Percentiles rank a stretch among this genome's conserved stretches.
phyloP scores from a whole-genome alignment of 2,797 vertebrate genomes.

The Phyllotis vaccarum region DNA sequence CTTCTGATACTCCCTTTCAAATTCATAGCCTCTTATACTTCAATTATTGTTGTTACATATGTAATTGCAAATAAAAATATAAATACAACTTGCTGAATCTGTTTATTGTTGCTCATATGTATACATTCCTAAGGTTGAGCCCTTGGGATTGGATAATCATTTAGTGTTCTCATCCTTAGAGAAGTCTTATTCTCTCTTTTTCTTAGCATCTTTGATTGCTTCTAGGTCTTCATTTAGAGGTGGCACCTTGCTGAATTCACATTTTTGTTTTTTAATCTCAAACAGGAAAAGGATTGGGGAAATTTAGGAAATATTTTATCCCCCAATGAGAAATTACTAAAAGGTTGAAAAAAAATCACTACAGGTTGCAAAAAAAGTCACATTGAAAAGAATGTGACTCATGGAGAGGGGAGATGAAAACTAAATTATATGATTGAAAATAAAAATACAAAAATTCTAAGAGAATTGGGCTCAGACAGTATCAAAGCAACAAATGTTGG shows the following conservation, averaged over 20 bases:
- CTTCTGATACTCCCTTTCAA: not conserved
- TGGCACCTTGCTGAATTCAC: not conserved
- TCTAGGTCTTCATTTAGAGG: not conserved
- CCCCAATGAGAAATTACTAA: not conserved
- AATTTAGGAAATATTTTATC: not conserved
- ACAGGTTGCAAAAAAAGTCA: not conserved
- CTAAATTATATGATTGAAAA: not conserved
- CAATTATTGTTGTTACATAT: not conserved
- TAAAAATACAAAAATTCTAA: not conserved
- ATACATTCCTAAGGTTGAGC: not conserved
- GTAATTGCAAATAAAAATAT: not conserved
- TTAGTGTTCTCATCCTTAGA: too few species aligned
- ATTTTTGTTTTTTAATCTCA: not conserved
- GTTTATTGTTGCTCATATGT: not conserved
- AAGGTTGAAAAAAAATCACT: constrained; percentile 21
- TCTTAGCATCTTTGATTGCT: not conserved
- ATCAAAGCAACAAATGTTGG: not conserved
- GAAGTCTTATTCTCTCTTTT: not conserved
- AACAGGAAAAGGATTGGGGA: not conserved
- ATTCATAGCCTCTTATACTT: not conserved
- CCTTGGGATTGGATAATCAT: not conserved
- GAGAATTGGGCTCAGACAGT: constrained; percentile 17
- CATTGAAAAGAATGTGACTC: constrained; percentile 58
- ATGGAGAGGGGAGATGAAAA: not conserved
- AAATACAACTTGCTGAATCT: not conserved